Percentiles rank a stretch among this genome's conserved stretches.
Conservation (phyloP, 1,140 invertebrate genomes). For the Ruditapes philippinarum region DNA sequence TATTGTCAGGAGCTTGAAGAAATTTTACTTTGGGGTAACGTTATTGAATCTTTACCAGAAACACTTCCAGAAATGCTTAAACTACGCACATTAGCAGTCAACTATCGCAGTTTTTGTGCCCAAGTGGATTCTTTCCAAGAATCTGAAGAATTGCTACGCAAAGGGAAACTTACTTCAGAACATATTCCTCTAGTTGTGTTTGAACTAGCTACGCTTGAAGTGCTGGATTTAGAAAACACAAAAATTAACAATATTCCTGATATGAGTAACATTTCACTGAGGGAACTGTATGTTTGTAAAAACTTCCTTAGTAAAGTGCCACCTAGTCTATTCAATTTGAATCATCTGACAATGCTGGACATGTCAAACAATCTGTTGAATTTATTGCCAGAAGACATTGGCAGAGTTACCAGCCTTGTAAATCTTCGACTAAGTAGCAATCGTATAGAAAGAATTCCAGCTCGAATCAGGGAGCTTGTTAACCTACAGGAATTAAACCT, state of each 20-base stretch:
- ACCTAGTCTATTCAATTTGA: slow-evolving; percentile 77
- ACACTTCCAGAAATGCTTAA: slow-evolving; percentile 84
- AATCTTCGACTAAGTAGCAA: slow-evolving; percentile 83
- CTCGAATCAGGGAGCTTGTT: slow-evolving; percentile 76
- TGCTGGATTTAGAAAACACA: slow-evolving; percentile 84
- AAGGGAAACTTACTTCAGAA: slow-evolving; percentile 86
- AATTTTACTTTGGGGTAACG: slow-evolving; percentile 85
- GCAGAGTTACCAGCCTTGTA: slow-evolving; percentile 78
- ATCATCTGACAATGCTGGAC: slow-evolving; percentile 81
- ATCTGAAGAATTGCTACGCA: slow-evolving; percentile 80
- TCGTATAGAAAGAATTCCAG: slow-evolving; percentile 79
- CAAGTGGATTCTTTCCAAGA: slow-evolving; percentile 85
- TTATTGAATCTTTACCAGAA: slow-evolving; percentile 86
- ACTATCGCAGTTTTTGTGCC: slow-evolving; percentile 84
- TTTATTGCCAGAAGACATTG: slow-evolving; percentile 81
- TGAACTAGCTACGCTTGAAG: slow-evolving; percentile 83
- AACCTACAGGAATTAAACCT: slow-evolving; percentile 80
- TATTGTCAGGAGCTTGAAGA: slow-evolving; percentile 86
- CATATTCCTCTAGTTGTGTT: slow-evolving; percentile 86
- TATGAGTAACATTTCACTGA: slow-evolving; percentile 78
- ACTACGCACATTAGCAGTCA: slow-evolving; percentile 82
- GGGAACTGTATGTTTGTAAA: slow-evolving; percentile 82
- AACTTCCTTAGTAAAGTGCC: slow-evolving; percentile 85
- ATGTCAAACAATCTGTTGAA: slow-evolving; percentile 84
- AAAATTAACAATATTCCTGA: slow-evolving; percentile 86